A percentile compares a stretch with the other conserved stretches of the same genome.
Conservation (phyloP, 2,888 invertebrate genomes). For the Drosophila barbarae region DNA sequence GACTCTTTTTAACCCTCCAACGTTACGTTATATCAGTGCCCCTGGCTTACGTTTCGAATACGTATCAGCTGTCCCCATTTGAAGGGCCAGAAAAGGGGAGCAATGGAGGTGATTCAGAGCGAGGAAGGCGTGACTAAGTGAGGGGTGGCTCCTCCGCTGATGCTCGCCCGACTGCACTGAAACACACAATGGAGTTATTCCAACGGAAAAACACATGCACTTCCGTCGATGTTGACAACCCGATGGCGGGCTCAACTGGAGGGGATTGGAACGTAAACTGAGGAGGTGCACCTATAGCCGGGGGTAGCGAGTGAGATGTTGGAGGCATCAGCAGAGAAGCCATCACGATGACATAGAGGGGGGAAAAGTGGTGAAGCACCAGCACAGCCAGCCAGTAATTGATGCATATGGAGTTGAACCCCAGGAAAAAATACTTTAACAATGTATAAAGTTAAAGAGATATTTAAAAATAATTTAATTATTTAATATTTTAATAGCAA, state of each 20-base stretch:
- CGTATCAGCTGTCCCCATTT: slow-evolving; percentile 49
- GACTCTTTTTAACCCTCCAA: neutral
- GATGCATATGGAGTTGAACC: slow-evolving; percentile 32
- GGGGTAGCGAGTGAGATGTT: slow-evolving; percentile 11
- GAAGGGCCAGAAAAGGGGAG: neutral
- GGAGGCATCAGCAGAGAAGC: slow-evolving; percentile 24
- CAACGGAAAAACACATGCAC: slow-evolving; percentile 74
- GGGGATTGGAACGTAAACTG: neutral
- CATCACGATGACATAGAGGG: slow-evolving; percentile 2
- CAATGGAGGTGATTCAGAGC: slow-evolving; percentile 2
- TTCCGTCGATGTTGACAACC: slow-evolving; percentile 71
- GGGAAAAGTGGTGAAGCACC: slow-evolving; percentile 9
- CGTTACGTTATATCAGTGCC: slow-evolving; percentile 52
- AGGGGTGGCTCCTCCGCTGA: slow-evolving; percentile 35
- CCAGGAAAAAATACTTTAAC: slow-evolving; percentile 18
- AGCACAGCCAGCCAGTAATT: slow-evolving; percentile 36
- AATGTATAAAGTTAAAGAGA: neutral
- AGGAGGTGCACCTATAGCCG: slow-evolving; percentile 19
- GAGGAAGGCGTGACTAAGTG: slow-evolving; percentile 18
- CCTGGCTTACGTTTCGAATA: slow-evolving; percentile 66
- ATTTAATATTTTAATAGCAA: too few relatives aligned
- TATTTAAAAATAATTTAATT: too few relatives aligned
- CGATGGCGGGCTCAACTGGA: slow-evolving; percentile 29
- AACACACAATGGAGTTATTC: slow-evolving; percentile 74
- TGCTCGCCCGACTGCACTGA: slow-evolving; percentile 64